A percentile compares a stretch with the other conserved stretches of the same genome.
phyloP scores from a whole-genome alignment of 2,113 vertebrate species.

The Xiphias gladius region DNA sequence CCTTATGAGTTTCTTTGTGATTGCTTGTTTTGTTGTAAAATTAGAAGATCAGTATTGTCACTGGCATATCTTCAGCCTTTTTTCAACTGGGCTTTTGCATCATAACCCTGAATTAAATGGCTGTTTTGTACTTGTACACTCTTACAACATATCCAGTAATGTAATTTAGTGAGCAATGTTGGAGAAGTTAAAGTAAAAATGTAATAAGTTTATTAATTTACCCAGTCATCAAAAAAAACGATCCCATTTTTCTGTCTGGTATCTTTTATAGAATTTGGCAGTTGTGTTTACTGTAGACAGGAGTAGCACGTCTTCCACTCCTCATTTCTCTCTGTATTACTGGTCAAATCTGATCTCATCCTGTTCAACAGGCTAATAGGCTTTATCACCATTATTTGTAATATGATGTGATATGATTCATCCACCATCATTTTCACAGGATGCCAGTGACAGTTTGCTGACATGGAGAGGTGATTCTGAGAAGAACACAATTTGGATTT shows the following conservation, averaged over 20 bases:
- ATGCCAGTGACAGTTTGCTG: neutral
- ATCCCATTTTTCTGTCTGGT: neutral
- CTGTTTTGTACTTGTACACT: no score
- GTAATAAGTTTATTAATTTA: neutral
- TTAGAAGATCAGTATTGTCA: neutral
- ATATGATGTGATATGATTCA: slow-evolving; percentile 2
- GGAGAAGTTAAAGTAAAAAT: neutral
- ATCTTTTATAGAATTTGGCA: neutral
- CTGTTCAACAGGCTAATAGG: neutral
- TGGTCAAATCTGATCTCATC: neutral
- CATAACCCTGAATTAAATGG: no score
- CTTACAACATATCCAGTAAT: no score
- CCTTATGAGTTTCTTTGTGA: neutral
- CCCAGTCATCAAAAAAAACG: neutral
- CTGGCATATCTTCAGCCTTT: no score
- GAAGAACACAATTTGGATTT: no score
- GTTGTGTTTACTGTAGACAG: neutral
- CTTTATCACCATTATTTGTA: slow-evolving; percentile 15
- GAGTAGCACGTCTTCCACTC: neutral
- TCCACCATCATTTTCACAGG: slow-evolving; percentile 1
- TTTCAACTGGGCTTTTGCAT: no score
- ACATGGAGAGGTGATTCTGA: neutral
- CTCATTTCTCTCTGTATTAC: neutral
- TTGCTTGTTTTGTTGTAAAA: neutral
- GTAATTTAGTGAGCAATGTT: no score